phyloP scores from a whole-genome alignment of 2,797 vertebrate species.

The Arctocebus calabarensis region DNA sequence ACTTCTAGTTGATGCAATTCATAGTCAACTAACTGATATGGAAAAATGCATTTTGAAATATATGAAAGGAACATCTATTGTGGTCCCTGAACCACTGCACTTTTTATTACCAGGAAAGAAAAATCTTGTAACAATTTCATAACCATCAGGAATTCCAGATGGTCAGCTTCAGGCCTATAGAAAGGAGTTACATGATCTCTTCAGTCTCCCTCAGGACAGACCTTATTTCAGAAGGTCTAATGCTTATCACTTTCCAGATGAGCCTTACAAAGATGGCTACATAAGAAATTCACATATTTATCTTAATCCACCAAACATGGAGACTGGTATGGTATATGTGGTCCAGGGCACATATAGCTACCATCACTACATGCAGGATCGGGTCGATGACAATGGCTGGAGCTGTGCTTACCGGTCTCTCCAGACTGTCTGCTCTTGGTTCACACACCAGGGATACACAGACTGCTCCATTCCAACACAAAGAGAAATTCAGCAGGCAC shows the following conservation, averaged over 20 bases:
- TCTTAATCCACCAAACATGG: slow-evolving; percentile 91
- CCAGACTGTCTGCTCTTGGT: slow-evolving; percentile 99
- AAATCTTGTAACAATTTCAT: slow-evolving; percentile 92
- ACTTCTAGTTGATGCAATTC: slow-evolving; percentile 91
- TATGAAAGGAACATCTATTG: slow-evolving; percentile 91
- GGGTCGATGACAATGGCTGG: slow-evolving; percentile 95
- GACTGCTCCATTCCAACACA: slow-evolving; percentile 93
- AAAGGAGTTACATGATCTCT: slow-evolving; percentile 93
- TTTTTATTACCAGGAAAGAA: slow-evolving; percentile 93
- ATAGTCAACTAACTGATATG: slow-evolving; percentile 93
- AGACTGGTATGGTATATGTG: slow-evolving; percentile 91
- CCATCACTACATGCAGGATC: slow-evolving; percentile 98
- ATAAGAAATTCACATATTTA: slow-evolving; percentile 93
- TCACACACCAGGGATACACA: slow-evolving; percentile 94
- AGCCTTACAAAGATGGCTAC: slow-evolving; percentile 94
- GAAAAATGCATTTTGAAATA: slow-evolving; percentile 92
- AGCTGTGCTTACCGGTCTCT: slow-evolving; percentile 98
- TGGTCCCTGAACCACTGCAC: slow-evolving; percentile 94
- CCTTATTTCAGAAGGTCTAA: slow-evolving; percentile 95
- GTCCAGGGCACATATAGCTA: slow-evolving; percentile 95
- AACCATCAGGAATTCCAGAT: slow-evolving; percentile 94
- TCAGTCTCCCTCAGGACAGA: slow-evolving; percentile 91
- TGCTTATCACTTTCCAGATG: slow-evolving; percentile 94
- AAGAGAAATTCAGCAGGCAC: slow-evolving; percentile 96
- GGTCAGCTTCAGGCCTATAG: slow-evolving; percentile 91